Conservation (phyloP, 23 tunicate species). For the Ascidia mentula region DNA sequence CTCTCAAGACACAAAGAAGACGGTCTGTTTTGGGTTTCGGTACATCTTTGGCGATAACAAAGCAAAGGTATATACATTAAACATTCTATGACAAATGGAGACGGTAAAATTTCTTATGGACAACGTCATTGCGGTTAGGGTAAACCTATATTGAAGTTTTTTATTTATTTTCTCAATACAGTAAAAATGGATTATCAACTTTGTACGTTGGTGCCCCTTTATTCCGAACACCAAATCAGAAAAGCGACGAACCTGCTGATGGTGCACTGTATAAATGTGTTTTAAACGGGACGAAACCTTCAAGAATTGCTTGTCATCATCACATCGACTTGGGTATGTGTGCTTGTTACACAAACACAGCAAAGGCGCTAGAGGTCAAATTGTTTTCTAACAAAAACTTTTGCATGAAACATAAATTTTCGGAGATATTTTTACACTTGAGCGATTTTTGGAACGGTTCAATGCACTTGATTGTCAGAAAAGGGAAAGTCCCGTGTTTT, state of each 20-base stretch:
- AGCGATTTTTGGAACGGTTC: too few species aligned
- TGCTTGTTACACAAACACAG: too few species aligned
- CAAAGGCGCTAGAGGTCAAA: too few species aligned
- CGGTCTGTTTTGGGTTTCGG: neutral
- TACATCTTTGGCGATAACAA: neutral
- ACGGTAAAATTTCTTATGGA: too few species aligned
- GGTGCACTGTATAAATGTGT: neutral
- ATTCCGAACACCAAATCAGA: neutral
- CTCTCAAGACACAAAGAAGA: neutral
- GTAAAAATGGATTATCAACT: neutral
- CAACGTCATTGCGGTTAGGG: too few species aligned
- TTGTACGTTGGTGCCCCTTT: constrained; percentile 1
- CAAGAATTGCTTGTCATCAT: neutral
- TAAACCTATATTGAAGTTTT: too few species aligned
- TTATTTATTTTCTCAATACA: neutral
- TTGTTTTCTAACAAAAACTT: too few species aligned
- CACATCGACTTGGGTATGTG: neutral
- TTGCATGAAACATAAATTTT: too few species aligned
- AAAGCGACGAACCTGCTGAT: neutral
- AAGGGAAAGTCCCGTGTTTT: too few species aligned
- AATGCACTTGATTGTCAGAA: too few species aligned
- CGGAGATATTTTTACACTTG: too few species aligned
- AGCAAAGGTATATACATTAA: neutral
- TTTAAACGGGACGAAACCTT: neutral
- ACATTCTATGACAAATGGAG: too few species aligned